Evolutionary conservation across 2,113 vertebrate genomes (phyloP).

Genomic region (Antechinus stuartii): DNA sequence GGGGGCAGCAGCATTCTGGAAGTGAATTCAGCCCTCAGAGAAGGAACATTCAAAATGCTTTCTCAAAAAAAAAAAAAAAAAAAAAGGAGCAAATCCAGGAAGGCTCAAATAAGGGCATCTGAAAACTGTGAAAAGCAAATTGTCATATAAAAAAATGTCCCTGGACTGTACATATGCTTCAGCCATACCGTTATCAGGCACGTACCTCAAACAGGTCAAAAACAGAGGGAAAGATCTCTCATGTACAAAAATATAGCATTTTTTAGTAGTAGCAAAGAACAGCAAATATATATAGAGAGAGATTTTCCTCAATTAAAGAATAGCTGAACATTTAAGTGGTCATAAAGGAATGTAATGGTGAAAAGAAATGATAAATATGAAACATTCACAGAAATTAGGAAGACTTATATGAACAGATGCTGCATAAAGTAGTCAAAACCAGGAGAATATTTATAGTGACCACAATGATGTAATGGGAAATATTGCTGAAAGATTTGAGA

Average conservation of each 20-base stretch:
- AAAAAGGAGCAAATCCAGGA: not conserved
- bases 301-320: not conserved
- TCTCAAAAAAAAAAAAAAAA: not conserved
- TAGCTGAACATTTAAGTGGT: not conserved
- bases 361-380: not conserved
- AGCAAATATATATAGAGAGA: not conserved
- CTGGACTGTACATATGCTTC: not conserved
- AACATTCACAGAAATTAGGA: not conserved
- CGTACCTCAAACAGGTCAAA: not conserved
- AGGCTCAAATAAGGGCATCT: not conserved
- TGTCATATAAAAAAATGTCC: not conserved
- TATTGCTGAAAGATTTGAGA: not conserved
- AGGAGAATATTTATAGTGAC: not conserved
- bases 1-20: slow-evolving; percentile 73
- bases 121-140: not conserved
- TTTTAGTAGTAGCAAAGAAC: not conserved
- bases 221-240: not conserved
- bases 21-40: slow-evolving; percentile 47
- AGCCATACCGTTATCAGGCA: not conserved
- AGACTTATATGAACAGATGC: not conserved
- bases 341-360: not conserved
- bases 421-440: not conserved
- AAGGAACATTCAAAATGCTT: slow-evolving; percentile 9
- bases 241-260: not conserved
- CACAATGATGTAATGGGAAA: not conserved